These are phyloP conservation scores for Macheiramphus alcinus DNA, from an alignment of 2,113 vertebrate species.

Conservation along the genomic window DNA sequence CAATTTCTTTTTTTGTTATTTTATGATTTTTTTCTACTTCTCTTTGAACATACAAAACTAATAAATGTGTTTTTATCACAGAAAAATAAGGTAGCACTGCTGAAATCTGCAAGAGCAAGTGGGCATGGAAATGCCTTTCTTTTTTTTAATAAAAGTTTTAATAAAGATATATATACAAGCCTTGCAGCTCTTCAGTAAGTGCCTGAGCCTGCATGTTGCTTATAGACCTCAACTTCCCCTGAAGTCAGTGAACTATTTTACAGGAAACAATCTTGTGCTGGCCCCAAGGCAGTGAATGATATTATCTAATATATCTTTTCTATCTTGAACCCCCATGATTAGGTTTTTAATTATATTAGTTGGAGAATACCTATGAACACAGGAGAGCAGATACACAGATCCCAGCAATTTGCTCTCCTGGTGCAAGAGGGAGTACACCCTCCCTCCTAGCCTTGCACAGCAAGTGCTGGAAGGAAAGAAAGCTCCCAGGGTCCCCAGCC, in stretches of 20 bases:
- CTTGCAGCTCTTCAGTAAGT: slow-evolving; percentile 11
- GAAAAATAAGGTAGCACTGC: neutral
- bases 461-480: neutral
- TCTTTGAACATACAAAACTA: neutral
- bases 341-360: neutral
- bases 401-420: neutral
- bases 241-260: neutral
- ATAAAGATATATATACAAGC: neutral
- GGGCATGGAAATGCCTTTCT: neutral
- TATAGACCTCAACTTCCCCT: neutral
- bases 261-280: neutral
- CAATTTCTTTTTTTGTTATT: neutral
- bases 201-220: neutral
- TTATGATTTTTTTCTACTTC: neutral
- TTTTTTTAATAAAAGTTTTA: slow-evolving; percentile 9
- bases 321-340: neutral
- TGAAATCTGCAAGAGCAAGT: neutral
- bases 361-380: neutral
- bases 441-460: neutral
- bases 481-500: neutral
- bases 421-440: neutral
- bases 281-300: neutral
- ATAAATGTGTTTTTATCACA: neutral
- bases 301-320: neutral
- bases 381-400: neutral